A percentile compares a stretch with the other conserved stretches of the same genome.
phyloP scores from a whole-genome alignment of 2,888 invertebrate species.

The Caenorhabditis macrosperma region DNA sequence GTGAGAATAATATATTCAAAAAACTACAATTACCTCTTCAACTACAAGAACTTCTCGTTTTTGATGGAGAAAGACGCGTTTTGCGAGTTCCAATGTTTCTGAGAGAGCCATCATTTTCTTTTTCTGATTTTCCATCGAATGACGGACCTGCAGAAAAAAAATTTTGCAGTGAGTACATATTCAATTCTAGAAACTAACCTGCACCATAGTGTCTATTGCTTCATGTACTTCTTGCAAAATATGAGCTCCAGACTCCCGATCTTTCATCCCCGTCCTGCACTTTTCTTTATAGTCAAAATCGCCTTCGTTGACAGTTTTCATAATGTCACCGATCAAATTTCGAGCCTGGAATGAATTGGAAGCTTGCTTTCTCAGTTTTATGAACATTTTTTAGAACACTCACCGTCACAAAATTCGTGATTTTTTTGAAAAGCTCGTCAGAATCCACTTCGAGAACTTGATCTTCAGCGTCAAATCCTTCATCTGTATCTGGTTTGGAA shows the following conservation, averaged over 20 bases:
- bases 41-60: conserved; percentile 95
- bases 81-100: conserved; percentile 88
- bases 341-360: conserved; percentile 49
- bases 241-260: conserved; percentile 68
- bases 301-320: conserved; percentile 54
- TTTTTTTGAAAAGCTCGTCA: conserved; percentile 57
- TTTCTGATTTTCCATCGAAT: conserved; percentile 63
- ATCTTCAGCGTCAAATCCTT: conserved; percentile 61
- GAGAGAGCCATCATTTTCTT: conserved; percentile 83
- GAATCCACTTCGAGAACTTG: conserved; percentile 60
- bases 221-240: conserved; percentile 69
- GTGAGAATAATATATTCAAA: too few species aligned
- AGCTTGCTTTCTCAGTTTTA: too few species aligned
- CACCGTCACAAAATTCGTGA: conserved; percentile 59
- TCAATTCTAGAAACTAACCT: too few species aligned
- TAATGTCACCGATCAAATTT: conserved; percentile 41
- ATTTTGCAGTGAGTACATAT: neutral
- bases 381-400: neutral
- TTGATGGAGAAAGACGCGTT: conserved; percentile 91
- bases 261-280: conserved; percentile 62
- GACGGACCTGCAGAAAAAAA: conserved; percentile 42
- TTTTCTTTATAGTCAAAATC: conserved; percentile 58
- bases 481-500: conserved; percentile 45
- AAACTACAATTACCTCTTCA: conserved; percentile 86
- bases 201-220: conserved; percentile 59